Percentiles rank a stretch among this genome's conserved stretches.
Evolutionary conservation across 2,797 vertebrate genomes (phyloP).

Genomic region (Cryptoprocta ferox): DNA sequence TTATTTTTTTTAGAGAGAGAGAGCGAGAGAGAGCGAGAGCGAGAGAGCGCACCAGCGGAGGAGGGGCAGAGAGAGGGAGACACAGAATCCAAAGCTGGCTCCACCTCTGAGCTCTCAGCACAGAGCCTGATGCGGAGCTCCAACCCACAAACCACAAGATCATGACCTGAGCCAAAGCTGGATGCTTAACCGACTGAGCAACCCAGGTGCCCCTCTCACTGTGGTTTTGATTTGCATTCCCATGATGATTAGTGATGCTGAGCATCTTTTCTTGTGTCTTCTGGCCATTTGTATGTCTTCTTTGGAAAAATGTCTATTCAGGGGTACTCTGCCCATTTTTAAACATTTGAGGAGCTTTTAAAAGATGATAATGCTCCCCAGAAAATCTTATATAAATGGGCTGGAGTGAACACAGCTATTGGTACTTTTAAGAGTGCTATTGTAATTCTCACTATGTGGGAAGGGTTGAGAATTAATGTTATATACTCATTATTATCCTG

Average conservation of each 20-base stretch:
- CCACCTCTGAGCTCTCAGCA: too few species aligned
- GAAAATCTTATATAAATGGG: background rate
- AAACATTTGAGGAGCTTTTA: background rate
- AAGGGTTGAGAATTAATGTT: background rate
- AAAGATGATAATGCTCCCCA: background rate
- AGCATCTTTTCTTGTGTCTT: background rate
- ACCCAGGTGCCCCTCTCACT: too few species aligned
- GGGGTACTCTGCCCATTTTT: background rate
- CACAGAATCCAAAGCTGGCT: too few species aligned
- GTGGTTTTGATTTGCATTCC: background rate
- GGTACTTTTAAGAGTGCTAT: background rate
- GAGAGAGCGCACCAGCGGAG: too few species aligned
- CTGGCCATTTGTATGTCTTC: background rate
- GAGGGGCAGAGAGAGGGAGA: too few species aligned
- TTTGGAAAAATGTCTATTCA: background rate
- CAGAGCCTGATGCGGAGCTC: too few species aligned
- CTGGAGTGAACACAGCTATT: background rate
- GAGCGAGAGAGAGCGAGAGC: too few species aligned
- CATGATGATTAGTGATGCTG: background rate
- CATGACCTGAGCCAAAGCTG: too few species aligned
- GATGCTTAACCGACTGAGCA: too few species aligned
- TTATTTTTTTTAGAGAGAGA: too few species aligned
- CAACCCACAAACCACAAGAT: too few species aligned
- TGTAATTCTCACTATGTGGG: background rate
- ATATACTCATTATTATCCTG: background rate